Conservation (phyloP, 1,140 invertebrate genomes). For the Lanistes nyassanus region DNA sequence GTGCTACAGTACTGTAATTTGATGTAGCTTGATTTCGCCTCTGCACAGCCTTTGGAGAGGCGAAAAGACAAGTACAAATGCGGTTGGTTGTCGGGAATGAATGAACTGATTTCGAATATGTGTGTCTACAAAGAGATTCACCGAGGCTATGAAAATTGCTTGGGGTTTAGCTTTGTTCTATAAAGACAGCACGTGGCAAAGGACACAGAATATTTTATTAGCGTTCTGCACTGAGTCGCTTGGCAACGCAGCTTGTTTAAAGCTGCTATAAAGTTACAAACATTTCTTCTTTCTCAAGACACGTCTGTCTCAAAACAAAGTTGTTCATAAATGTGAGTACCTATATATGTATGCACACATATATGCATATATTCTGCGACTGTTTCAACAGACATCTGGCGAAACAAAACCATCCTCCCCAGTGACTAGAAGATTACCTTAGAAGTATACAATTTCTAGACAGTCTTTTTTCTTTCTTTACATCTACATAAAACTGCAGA, state of each 20-base stretch:
- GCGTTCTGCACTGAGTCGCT: background rate
- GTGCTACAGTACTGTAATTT: background rate
- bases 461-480: background rate
- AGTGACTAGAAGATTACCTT: background rate
- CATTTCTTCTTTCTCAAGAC: too few species aligned
- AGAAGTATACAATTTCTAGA: background rate
- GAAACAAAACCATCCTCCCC: background rate
- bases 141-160: background rate
- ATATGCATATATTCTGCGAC: background rate
- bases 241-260: too few species aligned
- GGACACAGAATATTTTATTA: background rate
- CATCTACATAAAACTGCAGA: background rate
- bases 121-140: background rate
- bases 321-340: background rate
- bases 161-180: background rate
- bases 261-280: too few species aligned
- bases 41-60: too few species aligned
- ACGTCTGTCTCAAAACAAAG: too few species aligned
- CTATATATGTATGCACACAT: too few species aligned
- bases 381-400: background rate
- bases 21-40: too few species aligned
- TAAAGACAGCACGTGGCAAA: background rate
- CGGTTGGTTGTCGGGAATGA: background rate
- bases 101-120: background rate
- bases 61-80: too few species aligned